Evolutionary conservation across 1,140 invertebrate genomes (phyloP), one percentile per base, ranked within the genome.

Genomic region (Leptonema lineaticorne): DNA sequence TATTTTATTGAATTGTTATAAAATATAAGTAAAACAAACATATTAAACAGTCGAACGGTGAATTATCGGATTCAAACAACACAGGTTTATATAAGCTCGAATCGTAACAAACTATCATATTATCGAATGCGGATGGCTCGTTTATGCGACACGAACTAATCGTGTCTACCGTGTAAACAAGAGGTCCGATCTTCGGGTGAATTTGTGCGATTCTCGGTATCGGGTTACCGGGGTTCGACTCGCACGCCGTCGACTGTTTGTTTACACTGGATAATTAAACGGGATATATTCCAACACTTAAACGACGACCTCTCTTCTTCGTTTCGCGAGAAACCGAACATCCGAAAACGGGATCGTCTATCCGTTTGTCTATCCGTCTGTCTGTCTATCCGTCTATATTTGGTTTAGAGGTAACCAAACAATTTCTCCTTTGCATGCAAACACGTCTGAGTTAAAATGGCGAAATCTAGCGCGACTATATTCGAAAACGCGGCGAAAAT

Each of bases 221-320:
- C 16, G 57, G 28, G 57, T 16, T 33, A 26, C 24, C 11, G 22
- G n/a, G n/a, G n/a, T n/a, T 26, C 50, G 22, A 26, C 14, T 24
- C 37, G 37, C 11, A 26, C 22, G 22, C 28, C 24, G n/a, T 29
- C 57, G 30, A 24, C 28, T 33, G 27, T 45, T n/a, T 45, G 20
- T 62, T 62, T 62, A 24, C 59, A 26, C 24, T 62, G 37, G 59
- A 62, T 62, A 62, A 62, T 62, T 62, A 62, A 62, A 62, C 45
- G 33, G 59, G 59, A 20, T 45, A 18, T 24, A 24, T 45, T 20
- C 20, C 20, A 5, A 6, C 53, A 26, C 18, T 56, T 20, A 22
- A n/a, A 26, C 22, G 11, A 7, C 53, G 26, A 33, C 5, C 11
- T 6, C 30, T 33, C 11, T 11, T 33, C 30, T 6, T 33, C 5